phyloP scores from a whole-genome alignment of 1,140 invertebrate species.

The Palaemon carinicauda region DNA sequence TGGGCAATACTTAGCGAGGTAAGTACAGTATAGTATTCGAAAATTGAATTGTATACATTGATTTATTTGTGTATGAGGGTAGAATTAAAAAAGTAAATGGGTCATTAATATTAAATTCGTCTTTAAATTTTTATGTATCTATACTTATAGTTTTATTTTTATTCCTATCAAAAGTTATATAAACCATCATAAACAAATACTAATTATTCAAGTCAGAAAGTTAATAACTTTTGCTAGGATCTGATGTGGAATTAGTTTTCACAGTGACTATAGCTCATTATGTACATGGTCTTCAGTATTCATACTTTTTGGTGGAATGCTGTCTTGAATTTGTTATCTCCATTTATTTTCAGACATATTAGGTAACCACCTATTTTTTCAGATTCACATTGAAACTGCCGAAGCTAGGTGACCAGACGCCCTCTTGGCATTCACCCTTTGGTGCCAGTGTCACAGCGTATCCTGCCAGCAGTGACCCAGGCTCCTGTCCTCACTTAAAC shows the following conservation, averaged over 20 bases:
- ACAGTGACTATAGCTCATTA: no score
- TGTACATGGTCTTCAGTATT: no score
- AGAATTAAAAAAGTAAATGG: no score
- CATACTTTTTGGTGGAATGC: neutral
- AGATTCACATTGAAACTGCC: constrained; percentile 41
- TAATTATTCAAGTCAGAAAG: no score
- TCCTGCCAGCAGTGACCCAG: constrained; percentile 34
- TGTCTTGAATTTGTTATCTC: neutral
- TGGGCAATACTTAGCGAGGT: constrained; percentile 93
- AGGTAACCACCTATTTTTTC: neutral
- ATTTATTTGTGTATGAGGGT: no score
- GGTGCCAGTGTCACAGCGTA: constrained; percentile 25
- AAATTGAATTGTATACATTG: neutral
- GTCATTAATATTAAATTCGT: no score
- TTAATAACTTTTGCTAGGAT: no score
- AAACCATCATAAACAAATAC: neutral
- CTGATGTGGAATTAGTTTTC: no score
- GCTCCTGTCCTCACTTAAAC: neutral
- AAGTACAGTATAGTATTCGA: constrained; percentile 62
- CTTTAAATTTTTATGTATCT: no score
- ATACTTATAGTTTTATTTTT: no score
- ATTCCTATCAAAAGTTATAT: neutral
- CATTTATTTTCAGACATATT: neutral
- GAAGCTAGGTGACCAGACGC: constrained; percentile 47
- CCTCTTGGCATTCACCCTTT: constrained; percentile 38